Percentiles rank a stretch among this genome's conserved stretches.
Evolutionary conservation across 2,888 invertebrate genomes (phyloP).

Genomic region (Drosophila infuscata): DNA sequence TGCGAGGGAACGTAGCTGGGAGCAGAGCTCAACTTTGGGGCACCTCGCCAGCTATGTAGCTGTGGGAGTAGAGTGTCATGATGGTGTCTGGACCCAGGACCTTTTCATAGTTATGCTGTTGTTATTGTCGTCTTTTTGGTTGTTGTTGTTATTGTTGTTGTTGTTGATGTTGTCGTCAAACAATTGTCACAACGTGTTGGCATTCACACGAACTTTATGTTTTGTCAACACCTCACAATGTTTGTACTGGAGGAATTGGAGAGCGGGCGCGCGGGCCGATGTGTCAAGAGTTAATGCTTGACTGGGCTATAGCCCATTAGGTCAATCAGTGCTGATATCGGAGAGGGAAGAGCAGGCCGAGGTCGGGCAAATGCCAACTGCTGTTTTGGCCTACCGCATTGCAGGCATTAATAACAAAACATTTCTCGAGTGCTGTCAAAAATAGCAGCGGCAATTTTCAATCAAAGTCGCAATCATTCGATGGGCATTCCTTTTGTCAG

Average conservation of each 20-base stretch:
- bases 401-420: slow-evolving; percentile 73
- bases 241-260: slow-evolving; percentile 15
- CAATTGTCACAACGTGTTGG: slow-evolving; percentile 82
- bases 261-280: background rate
- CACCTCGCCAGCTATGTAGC: slow-evolving; percentile 16
- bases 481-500: slow-evolving; percentile 56
- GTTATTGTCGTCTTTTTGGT: slow-evolving; percentile 40
- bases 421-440: slow-evolving; percentile 72
- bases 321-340: slow-evolving; percentile 13
- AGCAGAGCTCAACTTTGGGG: slow-evolving; percentile 24
- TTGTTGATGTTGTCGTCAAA: slow-evolving; percentile 68
- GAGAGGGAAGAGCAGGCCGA: background rate
- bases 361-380: background rate
- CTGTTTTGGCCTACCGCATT: slow-evolving; percentile 80
- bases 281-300: slow-evolving; percentile 53
- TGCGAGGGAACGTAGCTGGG: slow-evolving; percentile 40
- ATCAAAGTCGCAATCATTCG: slow-evolving; percentile 67
- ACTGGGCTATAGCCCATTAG: slow-evolving; percentile 19
- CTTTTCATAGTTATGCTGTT: slow-evolving; percentile 65
- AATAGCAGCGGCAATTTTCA: slow-evolving; percentile 82
- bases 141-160: slow-evolving; percentile 34
- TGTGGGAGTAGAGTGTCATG: slow-evolving; percentile 46
- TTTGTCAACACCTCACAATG: slow-evolving; percentile 76
- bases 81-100: slow-evolving; percentile 48
- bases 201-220: slow-evolving; percentile 83